Base-by-base conservation (phyloP, 92 coral and sea anemone species). In the Paragorgia papillata region DNA sequence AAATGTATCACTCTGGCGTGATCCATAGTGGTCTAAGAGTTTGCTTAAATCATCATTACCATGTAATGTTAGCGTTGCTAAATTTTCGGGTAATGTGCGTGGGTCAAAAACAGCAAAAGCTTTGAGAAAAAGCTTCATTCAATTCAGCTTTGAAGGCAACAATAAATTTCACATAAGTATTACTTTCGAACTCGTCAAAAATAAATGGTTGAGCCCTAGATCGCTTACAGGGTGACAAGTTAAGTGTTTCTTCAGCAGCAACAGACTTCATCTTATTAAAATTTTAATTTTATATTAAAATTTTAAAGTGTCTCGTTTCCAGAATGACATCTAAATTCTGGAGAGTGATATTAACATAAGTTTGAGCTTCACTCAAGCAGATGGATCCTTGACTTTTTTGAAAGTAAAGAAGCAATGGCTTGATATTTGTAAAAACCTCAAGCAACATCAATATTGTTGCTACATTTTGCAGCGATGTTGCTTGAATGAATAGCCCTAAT, bases 21-120 rank as follows among this genome's bases (percentile, higher is more conserved):
- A 57, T 3, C 62, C 62, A 57, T 57, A 57, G 27, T 57, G 62
- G 21, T 57, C 29, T 57, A 57, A 57, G 62, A 57, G 27, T 2
- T 57, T 8, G 15, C 34, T 57, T 29, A 57, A 57, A 9, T 57
- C 62, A 29, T 57, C 62, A 57, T 57, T n/a, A n/a, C n/a, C n/a
- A n/a, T n/a, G n/a, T n/a, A n/a, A n/a, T n/a, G n/a, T n/a, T n/a
- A n/a, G n/a, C n/a, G n/a, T n/a, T n/a, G n/a, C n/a, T n/a, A n/a
- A n/a, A n/a, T n/a, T 18, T 24, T 53, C 58, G 18, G 58, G 58
- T 24, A 53, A 53, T 53, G 58, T 53, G 20, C 58, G 18, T 53
- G 7, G 18, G 27, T 53, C 58, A 53, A 17, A 53, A 53, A 53
- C 27, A 53, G 58, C 58, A 53, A 53, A n/a, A n/a, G n/a, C n/a